Conservation (phyloP, 2,888 invertebrate species). For the Dolichomitus sp. region DNA sequence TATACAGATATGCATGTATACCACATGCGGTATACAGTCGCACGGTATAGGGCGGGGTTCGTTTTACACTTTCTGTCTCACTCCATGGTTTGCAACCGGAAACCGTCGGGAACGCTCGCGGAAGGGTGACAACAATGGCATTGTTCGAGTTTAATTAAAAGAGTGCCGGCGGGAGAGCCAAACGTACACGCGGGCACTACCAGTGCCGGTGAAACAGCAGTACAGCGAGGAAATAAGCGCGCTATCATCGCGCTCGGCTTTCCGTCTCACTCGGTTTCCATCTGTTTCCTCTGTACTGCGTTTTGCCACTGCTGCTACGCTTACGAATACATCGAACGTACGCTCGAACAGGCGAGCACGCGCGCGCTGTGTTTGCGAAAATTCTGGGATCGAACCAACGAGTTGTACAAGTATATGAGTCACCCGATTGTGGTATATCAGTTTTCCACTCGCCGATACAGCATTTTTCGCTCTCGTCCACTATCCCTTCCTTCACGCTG, state of each 20-base stretch:
- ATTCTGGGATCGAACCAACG: slow-evolving; percentile 6
- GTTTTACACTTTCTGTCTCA: slow-evolving; percentile 8
- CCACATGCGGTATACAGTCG: slow-evolving; percentile 29
- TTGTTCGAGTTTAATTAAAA: slow-evolving; percentile 70
- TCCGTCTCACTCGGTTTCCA: slow-evolving; percentile 35
- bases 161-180: slow-evolving; percentile 64
- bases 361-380: neutral
- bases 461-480: neutral
- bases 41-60: slow-evolving; percentile 29
- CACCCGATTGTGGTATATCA: slow-evolving; percentile 1
- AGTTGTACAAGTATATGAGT: neutral
- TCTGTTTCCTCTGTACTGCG: slow-evolving; percentile 5
- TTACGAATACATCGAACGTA: slow-evolving; percentile 2
- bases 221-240: slow-evolving; percentile 56
- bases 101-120: slow-evolving; percentile 61
- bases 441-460: neutral
- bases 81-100: slow-evolving; percentile 57
- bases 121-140: slow-evolving; percentile 68
- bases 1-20: neutral
- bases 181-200: slow-evolving; percentile 57
- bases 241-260: slow-evolving; percentile 46
- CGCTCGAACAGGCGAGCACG: neutral
- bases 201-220: slow-evolving; percentile 15
- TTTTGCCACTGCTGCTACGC: slow-evolving; percentile 13
- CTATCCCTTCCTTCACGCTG: neutral